Conservation (phyloP, 2,797 vertebrate species). For the Platalea minor region DNA sequence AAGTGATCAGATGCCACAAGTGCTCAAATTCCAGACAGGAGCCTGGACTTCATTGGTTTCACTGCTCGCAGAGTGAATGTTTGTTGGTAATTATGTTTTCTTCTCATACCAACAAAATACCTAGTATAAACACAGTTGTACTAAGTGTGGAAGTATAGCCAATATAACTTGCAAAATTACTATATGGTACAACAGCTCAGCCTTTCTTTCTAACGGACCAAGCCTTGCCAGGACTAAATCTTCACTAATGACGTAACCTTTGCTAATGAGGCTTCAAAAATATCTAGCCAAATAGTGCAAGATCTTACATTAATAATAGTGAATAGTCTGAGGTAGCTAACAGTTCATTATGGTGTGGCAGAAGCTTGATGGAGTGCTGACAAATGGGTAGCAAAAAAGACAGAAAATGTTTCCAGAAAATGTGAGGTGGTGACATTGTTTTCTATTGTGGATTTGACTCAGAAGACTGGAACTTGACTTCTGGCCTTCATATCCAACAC, state of each 20-base stretch:
- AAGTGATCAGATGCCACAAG: neutral
- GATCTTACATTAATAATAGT: neutral
- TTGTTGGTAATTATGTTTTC: neutral
- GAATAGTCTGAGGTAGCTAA: conserved; percentile 13
- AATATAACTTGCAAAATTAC: neutral
- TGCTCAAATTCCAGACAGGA: neutral
- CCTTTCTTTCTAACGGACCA: neutral
- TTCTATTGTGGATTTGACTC: conserved; percentile 31
- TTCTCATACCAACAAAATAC: neutral
- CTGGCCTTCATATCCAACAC: conserved; percentile 1
- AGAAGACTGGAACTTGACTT: conserved; percentile 48
- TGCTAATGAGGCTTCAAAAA: conserved; percentile 8
- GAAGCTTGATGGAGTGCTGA: conserved; percentile 11
- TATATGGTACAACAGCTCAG: neutral
- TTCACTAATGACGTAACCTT: neutral
- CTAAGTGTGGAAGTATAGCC: neutral
- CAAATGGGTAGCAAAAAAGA: conserved; percentile 20
- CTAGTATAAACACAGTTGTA: neutral
- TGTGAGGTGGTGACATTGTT: conserved; percentile 13
- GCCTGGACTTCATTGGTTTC: neutral
- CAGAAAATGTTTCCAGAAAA: conserved; percentile 26
- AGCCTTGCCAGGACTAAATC: neutral
- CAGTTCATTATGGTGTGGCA: neutral
- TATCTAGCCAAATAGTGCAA: neutral
- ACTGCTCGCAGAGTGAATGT: neutral